These are phyloP conservation scores for Azemiops feae DNA, from an alignment of 2,113 vertebrate species.

Conservation along the genomic window DNA sequence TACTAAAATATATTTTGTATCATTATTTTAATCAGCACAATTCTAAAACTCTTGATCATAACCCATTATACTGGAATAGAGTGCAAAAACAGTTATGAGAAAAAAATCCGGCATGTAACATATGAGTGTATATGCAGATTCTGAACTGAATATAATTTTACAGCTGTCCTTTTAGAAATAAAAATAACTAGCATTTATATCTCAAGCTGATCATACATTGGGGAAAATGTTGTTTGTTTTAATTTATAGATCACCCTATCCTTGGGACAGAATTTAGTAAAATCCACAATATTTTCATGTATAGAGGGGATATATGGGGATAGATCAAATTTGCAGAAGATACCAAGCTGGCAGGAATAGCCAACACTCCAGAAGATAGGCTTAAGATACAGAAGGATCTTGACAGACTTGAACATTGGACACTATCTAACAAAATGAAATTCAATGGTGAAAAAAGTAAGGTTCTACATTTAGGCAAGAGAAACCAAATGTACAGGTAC, in stretches of 20 bases:
- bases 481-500: too few relatives aligned
- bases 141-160: background rate
- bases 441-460: too few relatives aligned
- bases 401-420: too few relatives aligned
- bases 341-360: too few relatives aligned
- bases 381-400: too few relatives aligned
- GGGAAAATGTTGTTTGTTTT: background rate
- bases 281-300: background rate
- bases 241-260: background rate
- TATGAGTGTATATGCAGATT: background rate
- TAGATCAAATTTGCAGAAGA: too few relatives aligned
- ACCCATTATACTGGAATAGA: background rate
- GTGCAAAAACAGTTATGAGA: background rate
- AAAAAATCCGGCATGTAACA: background rate
- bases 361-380: too few relatives aligned
- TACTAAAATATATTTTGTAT: conserved; percentile 46
- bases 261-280: background rate
- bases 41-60: conserved; percentile 30
- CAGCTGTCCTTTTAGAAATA: background rate
- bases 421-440: too few relatives aligned
- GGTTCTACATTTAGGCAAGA: too few relatives aligned
- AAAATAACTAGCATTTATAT: background rate
- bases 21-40: conserved; percentile 30
- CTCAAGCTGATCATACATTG: background rate
- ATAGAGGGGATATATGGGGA: background rate